Base-by-base conservation (phyloP, 2,797 vertebrate genomes). In the Sebastes diploproa region DNA sequence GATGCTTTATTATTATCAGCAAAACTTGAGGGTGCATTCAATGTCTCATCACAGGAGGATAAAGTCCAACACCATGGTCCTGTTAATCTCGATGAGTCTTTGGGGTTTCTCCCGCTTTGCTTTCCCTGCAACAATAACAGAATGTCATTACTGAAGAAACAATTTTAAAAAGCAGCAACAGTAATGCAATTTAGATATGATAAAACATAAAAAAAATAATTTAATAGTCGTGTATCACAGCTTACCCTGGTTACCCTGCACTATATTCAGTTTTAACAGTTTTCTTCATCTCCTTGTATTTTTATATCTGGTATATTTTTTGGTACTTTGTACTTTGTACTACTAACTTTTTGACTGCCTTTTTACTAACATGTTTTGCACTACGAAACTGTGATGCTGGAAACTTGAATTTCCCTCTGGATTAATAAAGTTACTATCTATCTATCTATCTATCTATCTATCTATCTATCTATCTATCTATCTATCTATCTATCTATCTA, bases 41-140 rank as follows among this genome's bases (percentile, higher is more conserved):
- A 6, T 36, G 68, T 71, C 54, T 77, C 34, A 25, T 71, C 25
- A 61, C 58, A 23, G 5, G 56, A 50, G 38, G 30, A 58, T 52
- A 14, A 80, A 80, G 38, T 77, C 66, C 62, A 61, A 29, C 23
- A n/a, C 32, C 68, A 75, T 22, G 10, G 61, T 86, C 72, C 61
- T 42, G 36, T 94, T 83, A 96, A 64, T 96, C 96, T 20, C 91
- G 85, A 77, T 96, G 96, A 50, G 90, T 92, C 87, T 96, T 96
- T 14, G 84, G 80, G n/a, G 69, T 46, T 4, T 95, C 94, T 46
- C 88, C 92, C 63, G 83, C 86, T 79, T 92, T 80, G 74, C 83
- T 93, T 58, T 94, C 94, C 96, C 96, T 96, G 68, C 58, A 84
- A 81, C 18, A 71, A 86, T 3, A 50, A 68, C 7, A 87, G 0